These are phyloP conservation scores for Acromyrmex heyeri DNA, from an alignment of 1,140 invertebrate species.

Conservation along the genomic window DNA sequence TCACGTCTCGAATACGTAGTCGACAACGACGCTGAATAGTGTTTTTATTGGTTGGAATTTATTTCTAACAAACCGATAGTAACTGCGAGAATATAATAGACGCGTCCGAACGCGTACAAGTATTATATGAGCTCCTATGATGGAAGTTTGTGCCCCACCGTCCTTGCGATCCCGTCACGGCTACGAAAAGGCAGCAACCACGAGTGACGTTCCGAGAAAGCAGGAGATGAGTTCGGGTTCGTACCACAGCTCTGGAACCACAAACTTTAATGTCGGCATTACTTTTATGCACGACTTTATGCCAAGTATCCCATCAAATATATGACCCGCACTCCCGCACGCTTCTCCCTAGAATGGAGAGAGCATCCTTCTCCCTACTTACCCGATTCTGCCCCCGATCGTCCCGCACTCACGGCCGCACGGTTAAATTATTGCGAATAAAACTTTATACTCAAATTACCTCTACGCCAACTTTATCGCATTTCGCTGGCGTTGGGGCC, in stretches of 20 bases:
- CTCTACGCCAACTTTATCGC: slow-evolving; percentile 85
- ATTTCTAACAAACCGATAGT: slow-evolving; percentile 43
- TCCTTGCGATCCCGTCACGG: slow-evolving; percentile 33
- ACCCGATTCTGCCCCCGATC: slow-evolving; percentile 54
- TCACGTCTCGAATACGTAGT: slow-evolving; percentile 18
- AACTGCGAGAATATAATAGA: slow-evolving; percentile 31
- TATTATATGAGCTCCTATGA: not conserved
- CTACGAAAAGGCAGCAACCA: slow-evolving; percentile 52
- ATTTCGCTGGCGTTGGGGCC: slow-evolving; percentile 75
- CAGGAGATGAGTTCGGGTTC: slow-evolving; percentile 58
- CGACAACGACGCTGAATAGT: slow-evolving; percentile 33
- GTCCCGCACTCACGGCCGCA: slow-evolving; percentile 43
- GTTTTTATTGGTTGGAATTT: slow-evolving; percentile 17
- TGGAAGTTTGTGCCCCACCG: slow-evolving; percentile 25
- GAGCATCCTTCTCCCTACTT: slow-evolving; percentile 47
- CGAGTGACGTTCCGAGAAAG: slow-evolving; percentile 47
- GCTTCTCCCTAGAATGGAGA: slow-evolving; percentile 66
- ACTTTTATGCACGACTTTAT: slow-evolving; percentile 87
- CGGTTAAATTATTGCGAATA: slow-evolving; percentile 86
- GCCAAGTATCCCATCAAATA: slow-evolving; percentile 87
- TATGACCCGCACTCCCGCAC: slow-evolving; percentile 82
- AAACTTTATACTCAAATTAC: slow-evolving; percentile 87
- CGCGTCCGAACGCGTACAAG: not conserved
- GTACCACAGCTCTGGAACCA: slow-evolving; percentile 83
- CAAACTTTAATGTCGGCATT: slow-evolving; percentile 87